These are phyloP conservation scores for Gorsachius magnificus DNA, from an alignment of 2,797 vertebrate species.

Conservation along the genomic window DNA sequence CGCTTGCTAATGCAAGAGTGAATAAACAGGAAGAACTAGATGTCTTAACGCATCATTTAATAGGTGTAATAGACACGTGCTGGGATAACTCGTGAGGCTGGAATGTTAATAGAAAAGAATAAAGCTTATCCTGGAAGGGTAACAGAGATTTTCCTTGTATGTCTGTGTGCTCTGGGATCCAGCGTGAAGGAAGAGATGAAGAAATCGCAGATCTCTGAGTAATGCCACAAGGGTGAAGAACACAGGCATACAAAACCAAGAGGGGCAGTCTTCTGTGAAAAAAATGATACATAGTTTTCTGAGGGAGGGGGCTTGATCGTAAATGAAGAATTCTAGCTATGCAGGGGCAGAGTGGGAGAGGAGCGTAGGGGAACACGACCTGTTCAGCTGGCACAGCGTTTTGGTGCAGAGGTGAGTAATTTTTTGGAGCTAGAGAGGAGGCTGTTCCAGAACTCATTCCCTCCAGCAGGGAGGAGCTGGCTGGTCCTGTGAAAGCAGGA, in stretches of 20 bases:
- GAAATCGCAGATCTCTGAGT: background rate
- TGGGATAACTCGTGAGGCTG: slow-evolving; percentile 6
- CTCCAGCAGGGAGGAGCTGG: background rate
- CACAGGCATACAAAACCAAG: background rate
- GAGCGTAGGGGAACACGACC: accelerated
- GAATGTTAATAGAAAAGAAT: slow-evolving; percentile 23
- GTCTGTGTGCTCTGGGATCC: background rate
- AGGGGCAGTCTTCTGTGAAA: background rate
- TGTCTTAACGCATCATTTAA: slow-evolving; percentile 5
- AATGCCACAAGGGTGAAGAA: background rate
- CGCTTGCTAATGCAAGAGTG: background rate
- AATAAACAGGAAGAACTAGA: slow-evolving; percentile 22
- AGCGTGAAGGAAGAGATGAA: background rate
- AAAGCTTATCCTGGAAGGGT: background rate
- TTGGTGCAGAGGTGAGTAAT: background rate
- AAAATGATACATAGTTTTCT: background rate
- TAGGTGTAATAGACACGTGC: background rate
- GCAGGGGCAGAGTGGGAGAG: background rate
- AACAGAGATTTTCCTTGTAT: background rate
- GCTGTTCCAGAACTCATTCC: background rate
- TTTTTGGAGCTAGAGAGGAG: background rate
- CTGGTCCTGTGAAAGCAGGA: background rate
- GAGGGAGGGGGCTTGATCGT: background rate
- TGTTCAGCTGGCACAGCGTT: background rate
- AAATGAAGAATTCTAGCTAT: background rate